Conservation (phyloP, 2,797 vertebrate genomes). For the Helicolenus hilgendorfi region DNA sequence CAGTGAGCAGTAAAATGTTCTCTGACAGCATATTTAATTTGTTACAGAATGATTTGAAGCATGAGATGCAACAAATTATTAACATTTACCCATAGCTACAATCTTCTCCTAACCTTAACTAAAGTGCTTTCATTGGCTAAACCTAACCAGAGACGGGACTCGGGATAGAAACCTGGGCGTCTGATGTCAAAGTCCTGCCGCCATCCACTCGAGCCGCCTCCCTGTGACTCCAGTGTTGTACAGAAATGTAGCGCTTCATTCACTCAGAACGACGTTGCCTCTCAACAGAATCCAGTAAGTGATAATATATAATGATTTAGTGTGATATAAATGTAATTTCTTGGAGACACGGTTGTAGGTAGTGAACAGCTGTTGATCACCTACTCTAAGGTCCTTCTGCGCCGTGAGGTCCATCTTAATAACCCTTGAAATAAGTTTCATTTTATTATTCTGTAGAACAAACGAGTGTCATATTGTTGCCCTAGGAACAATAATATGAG, state of each 20-base stretch:
- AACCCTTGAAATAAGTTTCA: not conserved
- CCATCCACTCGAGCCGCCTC: no score
- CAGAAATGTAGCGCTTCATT: no score
- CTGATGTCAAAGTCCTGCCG: accelerated
- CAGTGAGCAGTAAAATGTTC: not conserved
- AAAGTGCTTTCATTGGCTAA: not conserved
- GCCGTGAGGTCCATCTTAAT: not conserved
- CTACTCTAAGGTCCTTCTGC: not conserved
- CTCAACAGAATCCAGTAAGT: not conserved
- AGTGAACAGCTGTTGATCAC: not conserved
- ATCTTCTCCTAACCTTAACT: not conserved
- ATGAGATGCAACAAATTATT: not conserved
- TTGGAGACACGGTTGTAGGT: not conserved
- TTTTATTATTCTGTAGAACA: not conserved
- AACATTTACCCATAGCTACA: not conserved
- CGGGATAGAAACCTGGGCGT: no score
- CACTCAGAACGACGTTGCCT: not conserved
- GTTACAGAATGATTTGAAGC: not conserved
- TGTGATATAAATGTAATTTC: not conserved
- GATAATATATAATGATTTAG: not conserved
- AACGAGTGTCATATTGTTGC: not conserved
- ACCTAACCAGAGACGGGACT: not conserved
- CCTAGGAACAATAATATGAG: not conserved
- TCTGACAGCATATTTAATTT: not conserved
- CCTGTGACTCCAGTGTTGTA: no score